phyloP scores from a whole-genome alignment of 2,797 vertebrate species.

The Myoxocephalus aenaeus region DNA sequence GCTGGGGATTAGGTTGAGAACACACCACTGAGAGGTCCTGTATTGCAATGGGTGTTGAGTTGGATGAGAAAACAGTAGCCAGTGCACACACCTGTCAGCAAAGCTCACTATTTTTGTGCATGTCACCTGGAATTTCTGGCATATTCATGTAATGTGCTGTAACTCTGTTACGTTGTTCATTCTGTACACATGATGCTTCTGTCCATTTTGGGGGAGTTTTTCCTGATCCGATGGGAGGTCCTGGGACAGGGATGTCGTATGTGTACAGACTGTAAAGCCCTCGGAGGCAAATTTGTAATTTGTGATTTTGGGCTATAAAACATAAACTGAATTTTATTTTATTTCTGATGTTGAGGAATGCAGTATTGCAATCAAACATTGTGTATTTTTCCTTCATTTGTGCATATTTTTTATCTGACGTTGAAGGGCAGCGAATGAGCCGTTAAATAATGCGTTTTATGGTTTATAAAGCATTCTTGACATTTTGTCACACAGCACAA shows the following conservation, averaged over 20 bases:
- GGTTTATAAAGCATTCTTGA: conserved; percentile 19
- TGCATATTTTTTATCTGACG: background rate
- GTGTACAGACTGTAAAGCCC: too few relatives aligned
- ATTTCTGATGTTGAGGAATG: background rate
- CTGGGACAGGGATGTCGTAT: too few relatives aligned
- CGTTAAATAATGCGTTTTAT: conserved; percentile 8
- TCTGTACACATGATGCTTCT: too few relatives aligned
- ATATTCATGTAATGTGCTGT: too few relatives aligned
- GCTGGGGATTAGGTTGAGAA: conserved; percentile 62
- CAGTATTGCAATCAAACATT: background rate
- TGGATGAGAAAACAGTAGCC: conserved; percentile 58
- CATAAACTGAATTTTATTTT: too few relatives aligned
- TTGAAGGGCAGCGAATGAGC: background rate
- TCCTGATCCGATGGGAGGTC: too few relatives aligned
- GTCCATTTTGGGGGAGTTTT: too few relatives aligned
- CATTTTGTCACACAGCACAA: background rate
- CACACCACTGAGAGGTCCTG: conserved; percentile 34
- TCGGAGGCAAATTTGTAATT: too few relatives aligned
- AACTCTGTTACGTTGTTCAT: too few relatives aligned
- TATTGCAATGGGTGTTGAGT: conserved; percentile 31
- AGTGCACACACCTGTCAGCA: conserved; percentile 16
- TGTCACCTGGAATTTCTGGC: too few relatives aligned
- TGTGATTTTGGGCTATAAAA: too few relatives aligned
- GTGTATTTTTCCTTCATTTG: background rate
- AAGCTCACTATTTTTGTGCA: conserved; percentile 10